Evolutionary conservation across 2,113 vertebrate genomes (phyloP), one percentile per base, ranked within the genome.

Genomic region (Xenus cinereus): DNA sequence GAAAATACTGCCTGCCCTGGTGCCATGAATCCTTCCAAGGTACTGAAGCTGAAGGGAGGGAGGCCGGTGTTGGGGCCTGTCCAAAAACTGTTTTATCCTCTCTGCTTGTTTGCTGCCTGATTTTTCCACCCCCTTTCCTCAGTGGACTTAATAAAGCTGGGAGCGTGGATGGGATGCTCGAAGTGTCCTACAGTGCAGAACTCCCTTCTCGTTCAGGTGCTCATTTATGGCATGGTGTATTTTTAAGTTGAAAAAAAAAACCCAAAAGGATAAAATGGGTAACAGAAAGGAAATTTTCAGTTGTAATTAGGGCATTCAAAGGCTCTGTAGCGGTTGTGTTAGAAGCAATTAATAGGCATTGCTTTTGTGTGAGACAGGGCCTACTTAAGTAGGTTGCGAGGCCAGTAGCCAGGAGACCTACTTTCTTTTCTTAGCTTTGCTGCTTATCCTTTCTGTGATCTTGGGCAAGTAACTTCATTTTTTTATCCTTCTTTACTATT

Each of bases 231-330:
- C 68, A 27, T n/a, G 21, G 13, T 77, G 3, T 53, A 32, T 64
- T 90, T 91, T 84, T 82, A 51, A 82, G 32, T 22, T 64, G 4
- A 17, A 39, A 75, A 69, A 50, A 35, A 59, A 26, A 26, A 14
- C 48, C 9, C 14, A 7, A 56, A 84, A 84, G 68, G 23, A 30
- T 62, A 81, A 86, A 81, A 56, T 12, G 16, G 12, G 45, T 67
- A 84, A 59, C 17, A 78, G 56, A 83, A 95, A 80, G 27, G 32
- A 89, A 53, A 37, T 62, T 87, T 81, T 91, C 12, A 48, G 87
- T 93, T 91, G n/a, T 84, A 95, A 73, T 95, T 89, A 82, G 71
- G 39, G 57, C 77, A 78, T 82, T 94, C 62, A 78, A 71, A 78
- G 35, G 39, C 24, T 56, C 26, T 39, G 10, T 53, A 82, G 35